Evolutionary conservation across 1,140 invertebrate genomes (phyloP).

Genomic region (Hyphantria cunea): DNA sequence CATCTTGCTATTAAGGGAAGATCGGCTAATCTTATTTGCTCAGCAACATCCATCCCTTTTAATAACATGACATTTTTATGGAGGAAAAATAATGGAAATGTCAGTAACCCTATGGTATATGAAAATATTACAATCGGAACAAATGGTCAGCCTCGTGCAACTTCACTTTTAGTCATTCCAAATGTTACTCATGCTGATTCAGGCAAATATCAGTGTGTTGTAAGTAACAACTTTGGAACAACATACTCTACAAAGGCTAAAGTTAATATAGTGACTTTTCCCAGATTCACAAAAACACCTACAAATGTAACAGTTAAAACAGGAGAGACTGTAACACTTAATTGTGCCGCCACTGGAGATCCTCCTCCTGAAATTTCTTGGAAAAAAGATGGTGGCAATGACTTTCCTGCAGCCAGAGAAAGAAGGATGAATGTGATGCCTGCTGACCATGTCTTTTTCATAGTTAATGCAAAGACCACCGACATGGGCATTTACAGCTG

Average conservation of each 20-base stretch:
- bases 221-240: slow-evolving; percentile 94
- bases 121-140: slow-evolving; percentile 71
- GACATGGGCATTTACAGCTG: slow-evolving; percentile 97
- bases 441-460: slow-evolving; percentile 95
- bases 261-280: slow-evolving; percentile 93
- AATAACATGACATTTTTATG: slow-evolving; percentile 90
- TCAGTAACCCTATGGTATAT: slow-evolving; percentile 77
- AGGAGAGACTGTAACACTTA: slow-evolving; percentile 92
- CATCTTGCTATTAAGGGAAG: slow-evolving; percentile 92
- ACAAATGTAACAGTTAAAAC: slow-evolving; percentile 91
- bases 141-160: slow-evolving; percentile 82
- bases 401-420: slow-evolving; percentile 97
- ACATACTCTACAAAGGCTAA: slow-evolving; percentile 94
- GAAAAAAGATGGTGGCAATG: slow-evolving; percentile 96
- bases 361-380: slow-evolving; percentile 94
- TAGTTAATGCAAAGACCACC: slow-evolving; percentile 92
- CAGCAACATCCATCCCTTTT: slow-evolving; percentile 84
- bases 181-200: slow-evolving; percentile 89
- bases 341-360: slow-evolving; percentile 95
- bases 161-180: slow-evolving; percentile 87
- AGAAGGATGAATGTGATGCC: slow-evolving; percentile 96
- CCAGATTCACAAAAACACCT: slow-evolving; percentile 93
- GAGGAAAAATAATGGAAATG: slow-evolving; percentile 94
- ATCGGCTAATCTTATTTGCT: slow-evolving; percentile 91
- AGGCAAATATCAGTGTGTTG: slow-evolving; percentile 96